Evolutionary conservation across 2,888 invertebrate genomes (phyloP), one percentile per base, ranked within the genome.

Genomic region (Sesia apiformis): DNA sequence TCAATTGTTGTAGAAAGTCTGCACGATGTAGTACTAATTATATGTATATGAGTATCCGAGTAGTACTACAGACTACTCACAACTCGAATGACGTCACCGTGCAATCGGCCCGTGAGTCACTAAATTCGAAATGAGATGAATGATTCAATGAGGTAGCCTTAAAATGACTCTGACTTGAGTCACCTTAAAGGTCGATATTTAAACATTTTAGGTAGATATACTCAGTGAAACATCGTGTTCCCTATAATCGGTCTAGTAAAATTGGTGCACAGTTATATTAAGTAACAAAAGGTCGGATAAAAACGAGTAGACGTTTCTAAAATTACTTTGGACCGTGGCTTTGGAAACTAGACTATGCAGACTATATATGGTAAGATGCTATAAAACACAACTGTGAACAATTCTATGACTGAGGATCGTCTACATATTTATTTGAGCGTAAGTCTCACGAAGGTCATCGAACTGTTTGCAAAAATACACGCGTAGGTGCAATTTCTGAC

Each of bases 61-160:
- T 23, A 54, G 60, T 74, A 74, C 67, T 67, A 69, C 63, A 60
- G 58, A 62, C 64, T 72, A 72, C 70, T 73, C 70, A 72, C 66
- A 69, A 66, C 58, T 64, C 60, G 56, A 61, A 69, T 81, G 79
- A 78, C 81, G 83, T 83, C 79, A 84, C 63, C 66, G 62, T 62
- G 64, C 62, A 66, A 72, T 70, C 57, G 57, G 68, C 67, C 55
- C 55, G 59, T 84, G 82, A 83, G 57, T 83, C 81, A 84, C 62
- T 63, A 64, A 67, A 65, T 64, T 60, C 60, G 58, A 63, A 63
- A 62, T 59, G 61, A 65, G 66, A 68, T 66, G 64, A 76, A 76
- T 79, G 69, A 72, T 68, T 79, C 69, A 73, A 62, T 63, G 55
- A 55, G 39, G 52, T 53, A 46, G 46, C 23, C 23, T 46, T 8